Percentiles rank a stretch among this genome's conserved stretches.
phyloP scores from a whole-genome alignment of 1,140 invertebrate species.

The Aporrectodea caliginosa region DNA sequence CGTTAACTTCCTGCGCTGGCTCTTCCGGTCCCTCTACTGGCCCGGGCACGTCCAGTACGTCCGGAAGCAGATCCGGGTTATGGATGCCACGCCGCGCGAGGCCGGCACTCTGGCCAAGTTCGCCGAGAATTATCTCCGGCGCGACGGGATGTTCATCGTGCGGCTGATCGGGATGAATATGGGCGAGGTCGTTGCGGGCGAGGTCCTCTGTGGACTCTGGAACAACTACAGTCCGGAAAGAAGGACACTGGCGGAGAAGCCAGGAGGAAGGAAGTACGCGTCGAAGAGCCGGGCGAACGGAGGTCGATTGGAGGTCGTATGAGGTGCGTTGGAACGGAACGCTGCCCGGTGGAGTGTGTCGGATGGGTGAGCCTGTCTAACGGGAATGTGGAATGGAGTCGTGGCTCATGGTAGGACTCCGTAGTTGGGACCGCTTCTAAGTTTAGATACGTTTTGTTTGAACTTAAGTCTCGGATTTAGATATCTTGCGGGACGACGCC shows the following conservation, averaged over 20 bases:
- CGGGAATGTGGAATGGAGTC: too few species aligned
- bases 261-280: conserved; percentile 31
- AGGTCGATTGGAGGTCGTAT: conserved; percentile 33
- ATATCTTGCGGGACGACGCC: too few species aligned
- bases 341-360: too few species aligned
- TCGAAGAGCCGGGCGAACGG: conserved; percentile 28
- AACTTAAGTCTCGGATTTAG: too few species aligned
- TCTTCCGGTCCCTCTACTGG: conserved; percentile 21
- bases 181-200: conserved; percentile 30
- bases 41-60: conserved; percentile 25
- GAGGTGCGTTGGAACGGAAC: not conserved
- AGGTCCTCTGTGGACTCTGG: conserved; percentile 25
- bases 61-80: conserved; percentile 18
- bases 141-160: conserved; percentile 35
- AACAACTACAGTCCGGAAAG: conserved; percentile 26
- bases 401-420: too few species aligned
- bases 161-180: conserved; percentile 32
- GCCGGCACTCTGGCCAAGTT: conserved; percentile 24
- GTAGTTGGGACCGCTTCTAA: too few species aligned
- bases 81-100: conserved; percentile 18
- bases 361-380: too few species aligned
- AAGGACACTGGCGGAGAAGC: conserved; percentile 21
- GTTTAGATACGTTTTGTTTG: too few species aligned
- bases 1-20: conserved; percentile 15
- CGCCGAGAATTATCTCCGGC: conserved; percentile 27